Evolutionary conservation across 2,888 invertebrate species (phyloP).

Genomic region (Octonoba sinensis): DNA sequence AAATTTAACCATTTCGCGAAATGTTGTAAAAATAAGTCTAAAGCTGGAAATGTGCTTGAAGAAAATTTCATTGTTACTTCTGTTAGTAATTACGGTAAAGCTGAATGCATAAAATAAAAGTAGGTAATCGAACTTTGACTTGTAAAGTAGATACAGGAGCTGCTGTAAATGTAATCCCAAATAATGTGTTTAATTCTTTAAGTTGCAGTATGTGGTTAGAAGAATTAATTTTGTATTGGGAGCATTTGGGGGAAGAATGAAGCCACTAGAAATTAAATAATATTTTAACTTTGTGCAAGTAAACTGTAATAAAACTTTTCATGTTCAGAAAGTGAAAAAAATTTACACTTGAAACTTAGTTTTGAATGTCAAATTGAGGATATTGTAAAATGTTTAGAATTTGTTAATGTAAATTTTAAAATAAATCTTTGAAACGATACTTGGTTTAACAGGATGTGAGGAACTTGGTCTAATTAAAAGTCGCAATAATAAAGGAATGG

Average conservation of each 20-base stretch:
- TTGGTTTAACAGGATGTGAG: not conserved
- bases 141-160: not conserved
- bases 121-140: not conserved
- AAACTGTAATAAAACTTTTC: too few species aligned
- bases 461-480: not conserved
- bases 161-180: not conserved
- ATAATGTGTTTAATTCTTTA: not conserved
- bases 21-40: constrained; percentile 31
- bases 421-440: not conserved
- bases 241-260: not conserved
- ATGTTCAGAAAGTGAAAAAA: too few species aligned
- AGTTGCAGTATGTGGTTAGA: not conserved
- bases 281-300: too few species aligned
- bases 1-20: constrained; percentile 4
- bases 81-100: not conserved
- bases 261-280: too few species aligned
- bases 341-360: too few species aligned
- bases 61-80: not conserved
- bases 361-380: not conserved
- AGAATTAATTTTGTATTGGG: not conserved
- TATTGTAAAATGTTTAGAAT: not conserved
- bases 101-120: not conserved
- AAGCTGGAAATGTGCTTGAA: not conserved
- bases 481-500: not conserved
- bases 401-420: not conserved